A percentile compares a stretch with the other conserved stretches of the same genome.
These are phyloP conservation scores for Spea multiplicata DNA, from an alignment of 2,113 vertebrate species.

Conservation along the genomic window DNA sequence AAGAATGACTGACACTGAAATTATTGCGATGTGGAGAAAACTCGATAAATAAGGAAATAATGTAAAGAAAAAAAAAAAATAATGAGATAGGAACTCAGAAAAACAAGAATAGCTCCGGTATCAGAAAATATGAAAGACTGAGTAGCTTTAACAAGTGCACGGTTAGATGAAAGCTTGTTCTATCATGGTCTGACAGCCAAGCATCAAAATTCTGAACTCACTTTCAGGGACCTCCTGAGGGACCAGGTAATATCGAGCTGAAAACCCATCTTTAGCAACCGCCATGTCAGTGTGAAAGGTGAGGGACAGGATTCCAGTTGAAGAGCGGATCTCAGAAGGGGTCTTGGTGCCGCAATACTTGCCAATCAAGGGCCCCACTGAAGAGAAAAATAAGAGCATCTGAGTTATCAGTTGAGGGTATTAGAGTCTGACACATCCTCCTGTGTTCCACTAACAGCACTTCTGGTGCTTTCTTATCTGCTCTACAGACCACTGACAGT, in stretches of 20 bases:
- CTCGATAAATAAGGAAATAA: no score
- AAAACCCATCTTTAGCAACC: slow-evolving; percentile 95
- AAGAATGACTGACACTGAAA: slow-evolving; percentile 14
- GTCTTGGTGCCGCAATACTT: slow-evolving; percentile 92
- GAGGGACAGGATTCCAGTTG: slow-evolving; percentile 88
- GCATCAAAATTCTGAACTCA: slow-evolving; percentile 65
- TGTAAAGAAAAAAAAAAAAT: no score
- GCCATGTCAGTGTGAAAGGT: slow-evolving; percentile 97
- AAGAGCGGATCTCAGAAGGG: slow-evolving; percentile 88
- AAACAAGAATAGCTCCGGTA: slow-evolving; percentile 11
- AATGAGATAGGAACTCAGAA: neutral
- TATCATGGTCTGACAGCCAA: slow-evolving; percentile 18
- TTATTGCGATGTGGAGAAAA: slow-evolving; percentile 3
- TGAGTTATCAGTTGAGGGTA: slow-evolving; percentile 32
- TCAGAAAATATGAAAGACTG: slow-evolving; percentile 1
- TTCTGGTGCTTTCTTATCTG: slow-evolving; percentile 42
- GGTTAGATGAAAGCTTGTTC: slow-evolving; percentile 14
- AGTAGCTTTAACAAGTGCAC: slow-evolving; percentile 23
- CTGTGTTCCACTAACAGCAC: slow-evolving; percentile 39
- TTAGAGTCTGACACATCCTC: slow-evolving; percentile 32
- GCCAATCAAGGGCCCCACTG: slow-evolving; percentile 94
- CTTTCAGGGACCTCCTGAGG: slow-evolving; percentile 88
- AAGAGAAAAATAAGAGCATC: slow-evolving; percentile 52
- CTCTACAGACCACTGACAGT: slow-evolving; percentile 11
- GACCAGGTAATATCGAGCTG: slow-evolving; percentile 89